Base-by-base conservation (phyloP, 2,797 vertebrate genomes). In the Pagetopsis macropterus region DNA sequence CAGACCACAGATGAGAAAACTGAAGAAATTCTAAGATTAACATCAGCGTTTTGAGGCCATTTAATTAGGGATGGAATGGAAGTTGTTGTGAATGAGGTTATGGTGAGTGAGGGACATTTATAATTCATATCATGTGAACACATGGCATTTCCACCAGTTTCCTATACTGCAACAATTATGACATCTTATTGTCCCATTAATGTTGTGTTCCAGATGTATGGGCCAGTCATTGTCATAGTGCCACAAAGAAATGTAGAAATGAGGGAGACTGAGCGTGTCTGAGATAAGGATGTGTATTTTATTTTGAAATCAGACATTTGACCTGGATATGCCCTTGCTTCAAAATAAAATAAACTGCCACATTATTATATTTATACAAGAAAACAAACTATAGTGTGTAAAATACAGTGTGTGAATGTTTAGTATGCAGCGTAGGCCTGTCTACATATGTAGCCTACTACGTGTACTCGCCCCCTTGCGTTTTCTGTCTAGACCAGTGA, bases 11-110 rank as follows among this genome's bases (percentile, higher is more conserved):
- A 67, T 37, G 67, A 82, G 51, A 46, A 66, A 69, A 76, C 61
- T 78, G 80, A 86, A 65, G 75, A 75, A 72, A 84, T 50, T 84
- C 76, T 82, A 82, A 84, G 89, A 85, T 85, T 79, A 90, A 52
- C 79, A 62, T 21, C 48, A 27, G 69, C 63, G 76, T 74, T 87
- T 84, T 31, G 75, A 77, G 91, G 87, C 54, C 81, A 79, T 81
- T 85, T 79, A 82, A 84, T 87, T 61, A 84, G 46, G 21, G 66
- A 71, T 51, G 57, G 64, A 74, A 55, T 16, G 58, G 69, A 71
- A 9, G 43, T 78, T 79, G 51, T 69, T 82, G 82, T 82, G 77
- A 88, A 87, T 69, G 73, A 83, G 71, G 83, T 79, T 87, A 79
- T 63, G 37, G 31, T 58, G 52, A 81, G 76, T 81, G 60, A 56